A percentile compares a stretch with the other conserved stretches of the same genome.
These are phyloP conservation scores for Zophobas morio DNA, from an alignment of 1,140 invertebrate species.

Conservation along the genomic window DNA sequence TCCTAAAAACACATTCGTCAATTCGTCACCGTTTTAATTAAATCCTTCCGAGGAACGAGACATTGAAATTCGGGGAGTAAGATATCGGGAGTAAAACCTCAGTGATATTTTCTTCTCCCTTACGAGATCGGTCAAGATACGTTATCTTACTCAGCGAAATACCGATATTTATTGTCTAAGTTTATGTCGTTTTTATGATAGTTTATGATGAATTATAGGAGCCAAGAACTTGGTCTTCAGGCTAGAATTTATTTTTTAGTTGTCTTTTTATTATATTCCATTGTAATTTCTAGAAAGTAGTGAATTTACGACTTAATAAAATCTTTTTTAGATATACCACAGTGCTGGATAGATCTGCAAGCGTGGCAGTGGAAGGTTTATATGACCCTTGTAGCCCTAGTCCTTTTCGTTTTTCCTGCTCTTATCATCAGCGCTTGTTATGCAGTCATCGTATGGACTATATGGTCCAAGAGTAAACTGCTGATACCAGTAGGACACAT, in stretches of 20 bases:
- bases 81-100: conserved; percentile 18
- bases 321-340: conserved; percentile 75
- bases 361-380: conserved; percentile 90
- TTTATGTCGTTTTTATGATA: conserved; percentile 37
- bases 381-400: conserved; percentile 86
- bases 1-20: conserved; percentile 10
- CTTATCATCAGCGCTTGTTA: conserved; percentile 94
- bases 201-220: conserved; percentile 38
- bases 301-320: conserved; percentile 31
- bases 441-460: conserved; percentile 91
- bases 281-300: conserved; percentile 22
- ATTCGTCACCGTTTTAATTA: conserved; percentile 33
- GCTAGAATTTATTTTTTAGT: conserved; percentile 30
- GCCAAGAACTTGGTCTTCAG: neutral
- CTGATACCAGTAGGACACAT: conserved; percentile 67
- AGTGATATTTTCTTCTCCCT: conserved; percentile 20
- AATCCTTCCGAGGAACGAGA: conserved; percentile 23
- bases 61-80: conserved; percentile 9
- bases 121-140: conserved; percentile 14
- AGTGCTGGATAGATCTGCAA: conserved; percentile 93
- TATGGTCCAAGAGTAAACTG: conserved; percentile 87
- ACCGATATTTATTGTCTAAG: conserved; percentile 37
- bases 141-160: conserved; percentile 32
- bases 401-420: conserved; percentile 90
- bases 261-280: conserved; percentile 12